Percentiles rank a stretch among this genome's conserved stretches.
These are phyloP conservation scores for Drosophila kuntzei DNA, from an alignment of 2,888 invertebrate genomes.

Conservation along the genomic window DNA sequence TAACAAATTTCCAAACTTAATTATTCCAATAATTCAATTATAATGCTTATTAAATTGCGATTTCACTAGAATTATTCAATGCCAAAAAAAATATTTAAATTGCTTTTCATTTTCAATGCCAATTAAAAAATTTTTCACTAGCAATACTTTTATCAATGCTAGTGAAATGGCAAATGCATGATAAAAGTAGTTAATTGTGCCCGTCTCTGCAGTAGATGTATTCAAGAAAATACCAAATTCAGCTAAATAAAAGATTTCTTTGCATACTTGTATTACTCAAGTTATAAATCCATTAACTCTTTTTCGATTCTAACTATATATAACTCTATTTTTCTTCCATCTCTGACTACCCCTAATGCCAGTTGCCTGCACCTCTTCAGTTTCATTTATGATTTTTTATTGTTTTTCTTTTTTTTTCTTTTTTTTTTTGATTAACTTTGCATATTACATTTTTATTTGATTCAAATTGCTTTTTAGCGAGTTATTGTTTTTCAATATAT, in stretches of 20 bases:
- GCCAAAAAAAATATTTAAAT: too few relatives aligned
- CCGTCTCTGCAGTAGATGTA: slow-evolving; percentile 29
- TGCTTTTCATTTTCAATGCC: too few relatives aligned
- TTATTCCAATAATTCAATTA: too few relatives aligned
- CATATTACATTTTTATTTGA: slow-evolving; percentile 12
- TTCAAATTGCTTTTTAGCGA: slow-evolving; percentile 23
- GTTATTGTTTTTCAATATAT: slow-evolving; percentile 29
- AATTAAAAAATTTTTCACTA: too few relatives aligned
- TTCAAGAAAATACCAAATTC: slow-evolving; percentile 12
- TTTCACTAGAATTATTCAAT: too few relatives aligned
- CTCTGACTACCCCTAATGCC: slow-evolving; percentile 13
- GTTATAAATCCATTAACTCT: background rate
- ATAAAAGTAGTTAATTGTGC: too few relatives aligned
- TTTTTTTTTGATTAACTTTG: too few relatives aligned
- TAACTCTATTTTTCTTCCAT: background rate
- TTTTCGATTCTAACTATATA: background rate
- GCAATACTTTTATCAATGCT: too few relatives aligned
- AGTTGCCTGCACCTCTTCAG: slow-evolving; percentile 9
- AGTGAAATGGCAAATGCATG: too few relatives aligned
- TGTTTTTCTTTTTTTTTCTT: slow-evolving; percentile 5
- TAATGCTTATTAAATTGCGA: too few relatives aligned
- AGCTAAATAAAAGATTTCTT: background rate
- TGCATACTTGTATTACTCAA: background rate
- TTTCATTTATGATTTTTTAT: slow-evolving; percentile 2
- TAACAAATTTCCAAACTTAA: too few relatives aligned